phyloP scores from a whole-genome alignment of 2,113 vertebrate genomes.

The Saguinus imperator region DNA sequence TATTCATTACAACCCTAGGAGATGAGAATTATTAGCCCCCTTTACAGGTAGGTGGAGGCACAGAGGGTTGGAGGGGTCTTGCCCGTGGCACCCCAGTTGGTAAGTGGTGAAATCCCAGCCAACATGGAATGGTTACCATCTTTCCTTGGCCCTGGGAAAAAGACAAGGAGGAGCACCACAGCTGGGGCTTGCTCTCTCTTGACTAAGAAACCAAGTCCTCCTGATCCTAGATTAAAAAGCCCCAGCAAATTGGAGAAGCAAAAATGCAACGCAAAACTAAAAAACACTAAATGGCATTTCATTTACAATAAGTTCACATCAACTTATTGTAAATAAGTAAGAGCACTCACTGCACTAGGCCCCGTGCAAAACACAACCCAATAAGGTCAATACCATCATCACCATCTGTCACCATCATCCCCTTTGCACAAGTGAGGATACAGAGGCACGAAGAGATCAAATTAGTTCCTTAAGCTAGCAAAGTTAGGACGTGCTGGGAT shows the following conservation, averaged over 20 bases:
- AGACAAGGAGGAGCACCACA: accelerated
- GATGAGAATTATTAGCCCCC: not conserved
- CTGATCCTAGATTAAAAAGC: not conserved
- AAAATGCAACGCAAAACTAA: not conserved
- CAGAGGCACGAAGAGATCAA: not conserved
- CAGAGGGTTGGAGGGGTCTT: not conserved
- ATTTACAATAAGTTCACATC: not conserved
- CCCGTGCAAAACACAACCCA: not conserved
- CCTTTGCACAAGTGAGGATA: not conserved
- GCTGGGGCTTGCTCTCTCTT: not conserved
- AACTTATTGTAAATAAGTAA: too few relatives aligned
- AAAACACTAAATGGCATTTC: not conserved
- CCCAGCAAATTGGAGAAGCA: not conserved
- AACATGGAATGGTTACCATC: accelerated
- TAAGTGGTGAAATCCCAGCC: not conserved
- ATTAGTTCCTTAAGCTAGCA: too few relatives aligned
- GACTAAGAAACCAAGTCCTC: not conserved
- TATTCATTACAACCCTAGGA: not conserved
- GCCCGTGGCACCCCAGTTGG: accelerated
- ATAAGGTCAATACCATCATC: not conserved
- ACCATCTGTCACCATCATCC: not conserved
- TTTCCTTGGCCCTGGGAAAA: not conserved
- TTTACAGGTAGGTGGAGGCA: not conserved
- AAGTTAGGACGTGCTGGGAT: not conserved
- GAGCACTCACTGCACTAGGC: not conserved